Evolutionary conservation across 2,888 invertebrate genomes (phyloP).

Genomic region (Campoletis raptor): DNA sequence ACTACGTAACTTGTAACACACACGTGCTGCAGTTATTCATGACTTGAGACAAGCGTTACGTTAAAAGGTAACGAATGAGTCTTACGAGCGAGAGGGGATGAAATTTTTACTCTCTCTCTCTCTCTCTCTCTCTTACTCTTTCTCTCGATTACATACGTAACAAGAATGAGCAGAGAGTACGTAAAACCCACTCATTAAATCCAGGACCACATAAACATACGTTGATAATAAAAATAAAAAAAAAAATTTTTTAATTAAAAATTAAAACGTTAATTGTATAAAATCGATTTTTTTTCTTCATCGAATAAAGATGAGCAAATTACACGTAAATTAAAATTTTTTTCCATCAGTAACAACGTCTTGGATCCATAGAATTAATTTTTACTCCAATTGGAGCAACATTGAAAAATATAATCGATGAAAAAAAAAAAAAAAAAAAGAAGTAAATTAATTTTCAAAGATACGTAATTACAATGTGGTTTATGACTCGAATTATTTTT

Average conservation of each 20-base stretch:
- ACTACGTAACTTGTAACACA: conserved; percentile 26
- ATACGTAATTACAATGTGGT: conserved; percentile 38
- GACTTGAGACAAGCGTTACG: conserved; percentile 54
- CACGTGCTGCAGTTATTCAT: conserved; percentile 22
- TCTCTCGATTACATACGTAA: not conserved
- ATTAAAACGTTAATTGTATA: not conserved
- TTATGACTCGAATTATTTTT: conserved; percentile 9
- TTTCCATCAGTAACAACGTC: not conserved
- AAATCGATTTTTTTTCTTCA: not conserved
- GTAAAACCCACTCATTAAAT: conserved; percentile 7
- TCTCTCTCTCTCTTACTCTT: not conserved
- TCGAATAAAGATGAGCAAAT: not conserved
- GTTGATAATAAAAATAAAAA: not conserved
- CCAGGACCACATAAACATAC: not conserved
- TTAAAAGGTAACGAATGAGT: conserved; percentile 42
- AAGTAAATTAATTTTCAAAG: conserved; percentile 18
- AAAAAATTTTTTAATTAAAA: too few relatives aligned
- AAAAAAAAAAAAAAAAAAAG: not conserved
- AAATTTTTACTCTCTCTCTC: not conserved
- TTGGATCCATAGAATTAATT: not conserved
- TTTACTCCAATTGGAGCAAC: not conserved
- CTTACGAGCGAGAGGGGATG: conserved; percentile 33
- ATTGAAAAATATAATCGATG: not conserved
- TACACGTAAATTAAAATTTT: not conserved
- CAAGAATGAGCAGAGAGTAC: not conserved